These are phyloP conservation scores for Tenualosa ilisha DNA, from an alignment of 2,797 vertebrate genomes.

Conservation along the genomic window DNA sequence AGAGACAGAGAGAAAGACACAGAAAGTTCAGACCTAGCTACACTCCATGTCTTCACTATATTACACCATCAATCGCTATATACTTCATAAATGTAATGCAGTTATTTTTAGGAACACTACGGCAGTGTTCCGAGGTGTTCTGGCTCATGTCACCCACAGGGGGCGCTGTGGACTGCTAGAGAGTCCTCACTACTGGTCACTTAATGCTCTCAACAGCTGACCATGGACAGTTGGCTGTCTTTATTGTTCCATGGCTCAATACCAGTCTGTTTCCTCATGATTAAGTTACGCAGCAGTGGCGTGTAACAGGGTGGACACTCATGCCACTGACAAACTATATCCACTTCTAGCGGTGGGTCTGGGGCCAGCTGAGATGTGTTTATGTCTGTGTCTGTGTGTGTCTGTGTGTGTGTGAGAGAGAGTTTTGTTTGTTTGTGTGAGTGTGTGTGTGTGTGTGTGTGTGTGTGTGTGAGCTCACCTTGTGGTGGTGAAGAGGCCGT, in stretches of 20 bases:
- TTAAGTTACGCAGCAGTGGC: neutral
- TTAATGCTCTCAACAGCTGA: constrained; percentile 16
- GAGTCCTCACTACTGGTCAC: neutral
- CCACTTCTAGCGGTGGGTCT: neutral
- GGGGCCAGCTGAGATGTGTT: neutral
- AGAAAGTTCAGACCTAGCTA: neutral
- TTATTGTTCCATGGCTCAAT: neutral
- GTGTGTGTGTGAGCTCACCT: constrained; percentile 63
- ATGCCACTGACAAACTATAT: neutral
- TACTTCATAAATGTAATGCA: neutral
- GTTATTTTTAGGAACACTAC: neutral
- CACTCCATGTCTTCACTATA: neutral
- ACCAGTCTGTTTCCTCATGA: neutral
- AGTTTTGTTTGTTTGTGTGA: constrained; percentile 10
- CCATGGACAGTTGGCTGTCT: neutral
- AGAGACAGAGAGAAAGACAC: neutral
- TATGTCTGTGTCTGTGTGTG: constrained; percentile 6
- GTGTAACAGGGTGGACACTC: neutral
- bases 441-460: neutral
- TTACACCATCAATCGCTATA: neutral
- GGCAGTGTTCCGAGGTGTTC: neutral
- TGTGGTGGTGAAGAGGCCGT: constrained; percentile 80
- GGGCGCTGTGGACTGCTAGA: neutral
- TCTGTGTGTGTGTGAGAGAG: neutral
- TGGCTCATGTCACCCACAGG: neutral